phyloP scores from a whole-genome alignment of 2,113 vertebrate species.

The Petrocephalus zakoni region DNA sequence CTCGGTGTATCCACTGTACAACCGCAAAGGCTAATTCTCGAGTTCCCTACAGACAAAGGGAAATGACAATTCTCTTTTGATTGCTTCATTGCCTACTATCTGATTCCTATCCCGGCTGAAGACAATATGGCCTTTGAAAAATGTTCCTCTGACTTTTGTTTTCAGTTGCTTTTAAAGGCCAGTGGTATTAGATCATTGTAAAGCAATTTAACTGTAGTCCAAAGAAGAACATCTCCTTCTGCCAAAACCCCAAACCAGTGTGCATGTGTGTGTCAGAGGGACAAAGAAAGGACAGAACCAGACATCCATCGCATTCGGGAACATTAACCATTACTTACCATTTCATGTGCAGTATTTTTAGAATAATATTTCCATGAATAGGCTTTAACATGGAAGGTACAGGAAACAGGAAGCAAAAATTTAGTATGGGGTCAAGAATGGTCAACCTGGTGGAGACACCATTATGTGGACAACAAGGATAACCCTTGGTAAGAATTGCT shows the following conservation, averaged over 20 bases:
- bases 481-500: constrained; percentile 6
- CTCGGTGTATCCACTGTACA: background rate
- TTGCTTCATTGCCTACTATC: background rate
- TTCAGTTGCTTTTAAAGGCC: constrained; percentile 6
- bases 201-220: background rate
- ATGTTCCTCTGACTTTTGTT: background rate
- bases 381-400: background rate
- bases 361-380: background rate
- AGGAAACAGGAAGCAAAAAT: background rate
- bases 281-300: background rate
- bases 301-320: background rate
- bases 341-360: background rate
- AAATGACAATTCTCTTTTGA: background rate
- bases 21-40: background rate
- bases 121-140: constrained; percentile 10
- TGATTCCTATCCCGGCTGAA: background rate
- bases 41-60: background rate
- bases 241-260: background rate
- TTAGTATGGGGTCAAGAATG: background rate
- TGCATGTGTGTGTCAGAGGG: background rate
- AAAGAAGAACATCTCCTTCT: constrained; percentile 6
- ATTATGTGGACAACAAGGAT: constrained; percentile 15
- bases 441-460: background rate
- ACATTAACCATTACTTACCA: background rate
- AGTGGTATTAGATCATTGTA: constrained; percentile 15